phyloP scores from a whole-genome alignment of 2,888 invertebrate species.

The Isoperla grammatica region DNA sequence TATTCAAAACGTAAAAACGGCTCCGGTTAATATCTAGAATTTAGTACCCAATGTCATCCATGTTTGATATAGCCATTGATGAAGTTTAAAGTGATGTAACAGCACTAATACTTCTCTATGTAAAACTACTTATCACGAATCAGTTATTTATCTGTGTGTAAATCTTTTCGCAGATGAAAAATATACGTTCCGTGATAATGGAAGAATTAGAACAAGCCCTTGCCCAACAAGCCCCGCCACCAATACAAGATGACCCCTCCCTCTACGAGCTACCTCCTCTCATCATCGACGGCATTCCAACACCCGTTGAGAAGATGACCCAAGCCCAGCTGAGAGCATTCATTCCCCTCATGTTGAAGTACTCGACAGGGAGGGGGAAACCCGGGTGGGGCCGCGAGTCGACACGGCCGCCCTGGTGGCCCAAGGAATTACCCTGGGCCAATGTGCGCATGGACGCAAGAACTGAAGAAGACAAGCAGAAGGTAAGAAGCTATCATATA shows the following conservation, averaged over 20 bases:
- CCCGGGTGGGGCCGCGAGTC: slow-evolving; percentile 97
- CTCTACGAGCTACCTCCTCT: slow-evolving; percentile 93
- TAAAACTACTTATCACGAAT: no score
- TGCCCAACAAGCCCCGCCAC: slow-evolving; percentile 87
- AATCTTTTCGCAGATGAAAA: slow-evolving; percentile 69
- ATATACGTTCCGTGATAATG: slow-evolving; percentile 86
- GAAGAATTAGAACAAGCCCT: slow-evolving; percentile 90
- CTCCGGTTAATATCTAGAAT: no score
- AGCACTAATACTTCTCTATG: no score
- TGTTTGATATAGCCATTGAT: no score
- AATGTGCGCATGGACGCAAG: slow-evolving; percentile 97
- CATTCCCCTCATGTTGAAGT: slow-evolving; percentile 96
- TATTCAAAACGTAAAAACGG: no score
- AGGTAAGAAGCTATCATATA: slow-evolving; percentile 53
- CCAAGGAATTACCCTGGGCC: slow-evolving; percentile 95
- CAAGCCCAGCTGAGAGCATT: slow-evolving; percentile 95
- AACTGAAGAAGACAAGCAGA: slow-evolving; percentile 93
- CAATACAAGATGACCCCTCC: slow-evolving; percentile 82
- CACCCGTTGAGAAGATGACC: slow-evolving; percentile 98
- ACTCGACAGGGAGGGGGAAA: slow-evolving; percentile 92
- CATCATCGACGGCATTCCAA: slow-evolving; percentile 96
- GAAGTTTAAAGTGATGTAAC: no score
- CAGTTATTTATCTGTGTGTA: no score
- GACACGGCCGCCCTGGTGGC: slow-evolving; percentile 97
- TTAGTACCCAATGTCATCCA: no score